phyloP scores from a whole-genome alignment of 2,888 invertebrate genomes.

The Conomelus anceps region DNA sequence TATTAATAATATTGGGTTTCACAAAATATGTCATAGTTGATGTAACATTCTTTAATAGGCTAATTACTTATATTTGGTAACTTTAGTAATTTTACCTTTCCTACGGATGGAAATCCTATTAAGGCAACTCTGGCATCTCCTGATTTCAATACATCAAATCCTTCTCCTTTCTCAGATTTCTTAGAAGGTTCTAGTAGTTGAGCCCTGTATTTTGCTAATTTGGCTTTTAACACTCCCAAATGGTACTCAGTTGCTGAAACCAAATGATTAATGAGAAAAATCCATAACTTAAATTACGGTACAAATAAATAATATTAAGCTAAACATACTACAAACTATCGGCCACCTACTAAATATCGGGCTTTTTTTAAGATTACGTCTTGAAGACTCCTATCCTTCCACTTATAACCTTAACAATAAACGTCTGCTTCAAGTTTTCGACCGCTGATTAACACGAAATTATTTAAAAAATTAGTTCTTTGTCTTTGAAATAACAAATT shows the following conservation, averaged over 20 bases:
- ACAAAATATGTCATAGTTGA: not conserved
- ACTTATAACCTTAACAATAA: not conserved
- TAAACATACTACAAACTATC: too few species aligned
- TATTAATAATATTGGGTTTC: too few species aligned
- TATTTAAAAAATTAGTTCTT: too few species aligned
- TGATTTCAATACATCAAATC: conserved; percentile 98
- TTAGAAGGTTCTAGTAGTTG: conserved; percentile 91
- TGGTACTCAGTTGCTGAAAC: conserved; percentile 95
- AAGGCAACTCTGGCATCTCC: conserved; percentile 97
- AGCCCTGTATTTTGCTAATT: conserved; percentile 89
- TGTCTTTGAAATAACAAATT: too few species aligned
- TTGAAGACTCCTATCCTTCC: not conserved
- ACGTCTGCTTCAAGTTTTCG: not conserved
- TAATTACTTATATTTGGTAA: too few species aligned
- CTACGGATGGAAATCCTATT: conserved; percentile 98
- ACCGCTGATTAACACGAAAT: not conserved
- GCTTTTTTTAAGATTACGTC: too few species aligned
- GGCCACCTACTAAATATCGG: too few species aligned
- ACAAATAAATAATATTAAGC: conserved; percentile 3
- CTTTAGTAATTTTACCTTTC: conserved; percentile 58
- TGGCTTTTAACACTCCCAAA: conserved; percentile 94
- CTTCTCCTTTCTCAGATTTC: conserved; percentile 91
- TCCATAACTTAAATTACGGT: not conserved
- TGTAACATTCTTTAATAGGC: not conserved
- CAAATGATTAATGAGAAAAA: conserved; percentile 24